Percentiles rank a stretch among this genome's conserved stretches.
phyloP scores from a whole-genome alignment of 2,888 invertebrate species.

The Spialia ferax region DNA sequence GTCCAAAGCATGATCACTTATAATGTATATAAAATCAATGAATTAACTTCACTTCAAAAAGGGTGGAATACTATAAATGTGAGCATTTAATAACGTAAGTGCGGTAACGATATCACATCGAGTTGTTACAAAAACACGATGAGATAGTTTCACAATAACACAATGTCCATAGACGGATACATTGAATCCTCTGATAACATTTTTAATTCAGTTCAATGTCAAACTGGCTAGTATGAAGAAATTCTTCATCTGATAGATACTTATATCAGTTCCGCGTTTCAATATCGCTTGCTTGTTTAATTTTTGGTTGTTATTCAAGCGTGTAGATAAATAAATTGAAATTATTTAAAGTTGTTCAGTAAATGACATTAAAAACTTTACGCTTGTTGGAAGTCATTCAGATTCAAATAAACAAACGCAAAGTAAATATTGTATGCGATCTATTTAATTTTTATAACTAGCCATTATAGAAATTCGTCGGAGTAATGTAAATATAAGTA shows the following conservation, averaged over 20 bases:
- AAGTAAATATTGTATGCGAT: slow-evolving; percentile 23
- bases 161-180: slow-evolving; percentile 59
- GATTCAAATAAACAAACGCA: slow-evolving; percentile 1
- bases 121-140: slow-evolving; percentile 41
- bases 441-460: slow-evolving; percentile 22
- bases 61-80: not conserved
- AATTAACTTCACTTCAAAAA: not conserved
- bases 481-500: slow-evolving; percentile 24
- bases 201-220: slow-evolving; percentile 80
- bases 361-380: slow-evolving; percentile 30
- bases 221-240: slow-evolving; percentile 70
- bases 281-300: slow-evolving; percentile 29
- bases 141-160: slow-evolving; percentile 65
- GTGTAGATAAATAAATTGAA: slow-evolving; percentile 29
- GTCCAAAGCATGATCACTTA: no score
- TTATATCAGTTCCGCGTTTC: slow-evolving; percentile 37
- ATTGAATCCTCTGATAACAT: slow-evolving; percentile 75
- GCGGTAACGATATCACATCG: slow-evolving; percentile 21
- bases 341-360: slow-evolving; percentile 18
- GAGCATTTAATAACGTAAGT: not conserved
- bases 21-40: not conserved
- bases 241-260: slow-evolving; percentile 55
- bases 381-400: slow-evolving; percentile 18
- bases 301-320: slow-evolving; percentile 35
- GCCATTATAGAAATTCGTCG: slow-evolving; percentile 26